These are phyloP conservation scores for Alectoris magna DNA, from an alignment of 2,797 vertebrate species.

Conservation along the genomic window DNA sequence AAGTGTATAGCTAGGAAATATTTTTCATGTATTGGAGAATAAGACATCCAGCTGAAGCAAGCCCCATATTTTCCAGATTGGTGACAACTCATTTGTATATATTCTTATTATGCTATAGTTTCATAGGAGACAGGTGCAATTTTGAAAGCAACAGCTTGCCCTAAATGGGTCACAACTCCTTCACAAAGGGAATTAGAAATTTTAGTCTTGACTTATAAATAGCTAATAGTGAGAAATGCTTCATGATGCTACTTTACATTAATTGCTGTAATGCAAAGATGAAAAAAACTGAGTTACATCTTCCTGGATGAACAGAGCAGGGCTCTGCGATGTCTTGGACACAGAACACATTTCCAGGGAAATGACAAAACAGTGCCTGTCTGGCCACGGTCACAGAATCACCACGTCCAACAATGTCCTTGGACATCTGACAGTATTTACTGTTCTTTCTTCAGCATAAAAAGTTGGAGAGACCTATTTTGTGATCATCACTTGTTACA, in stretches of 20 bases:
- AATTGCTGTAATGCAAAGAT: neutral
- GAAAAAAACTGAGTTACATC: neutral
- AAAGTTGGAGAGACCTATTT: neutral
- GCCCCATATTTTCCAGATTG: neutral
- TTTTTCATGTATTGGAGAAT: neutral
- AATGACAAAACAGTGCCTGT: neutral
- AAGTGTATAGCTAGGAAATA: fast-evolving
- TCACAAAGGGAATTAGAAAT: neutral
- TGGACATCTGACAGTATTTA: neutral
- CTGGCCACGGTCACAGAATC: neutral
- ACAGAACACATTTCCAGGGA: neutral
- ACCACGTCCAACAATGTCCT: neutral
- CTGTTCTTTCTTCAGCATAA: neutral
- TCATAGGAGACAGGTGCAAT: neutral
- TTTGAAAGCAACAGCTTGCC: neutral
- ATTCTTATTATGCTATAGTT: neutral
- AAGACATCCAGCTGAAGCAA: neutral
- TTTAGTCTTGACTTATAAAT: neutral
- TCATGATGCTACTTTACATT: neutral
- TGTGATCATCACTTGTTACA: neutral
- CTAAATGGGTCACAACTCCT: neutral
- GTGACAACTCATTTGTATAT: neutral
- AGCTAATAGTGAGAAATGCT: neutral
- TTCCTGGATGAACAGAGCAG: neutral
- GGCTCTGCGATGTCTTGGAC: neutral